phyloP scores from a whole-genome alignment of 2,113 vertebrate species.

The Rana temporaria region DNA sequence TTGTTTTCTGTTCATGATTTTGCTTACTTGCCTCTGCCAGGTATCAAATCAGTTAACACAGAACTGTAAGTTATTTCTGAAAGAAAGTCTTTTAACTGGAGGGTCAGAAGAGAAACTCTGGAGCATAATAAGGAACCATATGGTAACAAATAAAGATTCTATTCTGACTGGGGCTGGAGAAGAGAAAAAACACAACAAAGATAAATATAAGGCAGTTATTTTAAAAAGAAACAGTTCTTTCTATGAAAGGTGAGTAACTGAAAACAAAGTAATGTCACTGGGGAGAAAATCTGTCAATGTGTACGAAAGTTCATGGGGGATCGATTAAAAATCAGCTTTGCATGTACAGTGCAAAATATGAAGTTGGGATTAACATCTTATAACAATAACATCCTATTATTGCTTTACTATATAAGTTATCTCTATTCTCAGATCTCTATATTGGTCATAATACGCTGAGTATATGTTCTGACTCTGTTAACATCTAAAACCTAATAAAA shows the following conservation, averaged over 20 bases:
- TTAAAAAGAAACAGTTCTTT: conserved; percentile 16
- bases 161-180: not conserved
- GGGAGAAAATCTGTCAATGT: no score
- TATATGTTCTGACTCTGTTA: no score
- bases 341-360: no score
- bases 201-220: conserved; percentile 8
- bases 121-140: conserved; percentile 42
- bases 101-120: conserved; percentile 44
- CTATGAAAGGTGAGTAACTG: conserved; percentile 40
- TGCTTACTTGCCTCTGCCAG: not conserved
- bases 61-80: conserved; percentile 49
- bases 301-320: no score
- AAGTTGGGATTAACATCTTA: no score
- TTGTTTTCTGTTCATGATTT: no score
- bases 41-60: conserved; percentile 53
- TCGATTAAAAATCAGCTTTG: no score
- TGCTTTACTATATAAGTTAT: no score
- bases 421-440: no score
- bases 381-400: no score
- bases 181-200: conserved; percentile 28
- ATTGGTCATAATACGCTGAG: no score
- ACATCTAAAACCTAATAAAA: no score
- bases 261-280: not conserved
- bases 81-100: not conserved
- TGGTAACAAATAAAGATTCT: not conserved